These are phyloP conservation scores for Cisticola juncidis DNA, from an alignment of 2,113 vertebrate genomes.

Conservation along the genomic window DNA sequence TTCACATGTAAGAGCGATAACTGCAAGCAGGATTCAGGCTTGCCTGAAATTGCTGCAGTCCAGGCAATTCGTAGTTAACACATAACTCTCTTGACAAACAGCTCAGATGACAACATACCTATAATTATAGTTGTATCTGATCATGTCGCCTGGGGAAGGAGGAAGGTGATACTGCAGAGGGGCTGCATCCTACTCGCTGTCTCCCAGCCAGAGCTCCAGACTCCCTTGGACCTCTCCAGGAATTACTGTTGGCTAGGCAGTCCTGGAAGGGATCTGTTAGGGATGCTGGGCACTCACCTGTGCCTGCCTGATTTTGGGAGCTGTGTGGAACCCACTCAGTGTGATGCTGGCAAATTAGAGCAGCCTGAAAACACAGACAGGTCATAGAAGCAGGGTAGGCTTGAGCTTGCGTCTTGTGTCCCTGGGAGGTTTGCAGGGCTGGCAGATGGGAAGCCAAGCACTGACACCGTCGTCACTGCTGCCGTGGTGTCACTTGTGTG, in stretches of 20 bases:
- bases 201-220: neutral
- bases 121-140: conserved; percentile 35
- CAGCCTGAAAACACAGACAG: conserved; percentile 4
- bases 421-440: conserved; percentile 39
- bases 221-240: neutral
- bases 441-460: conserved; percentile 21
- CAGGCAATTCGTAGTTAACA: neutral
- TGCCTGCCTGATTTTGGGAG: neutral
- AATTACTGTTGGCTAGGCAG: neutral
- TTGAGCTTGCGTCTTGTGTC: neutral
- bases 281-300: neutral
- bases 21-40: neutral
- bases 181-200: neutral
- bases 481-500: neutral
- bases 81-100: conserved; percentile 32
- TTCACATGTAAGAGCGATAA: neutral
- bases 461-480: neutral
- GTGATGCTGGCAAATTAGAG: neutral
- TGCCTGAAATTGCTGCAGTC: neutral
- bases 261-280: neutral
- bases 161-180: neutral
- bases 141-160: neutral
- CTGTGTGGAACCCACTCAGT: neutral
- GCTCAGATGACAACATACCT: conserved; percentile 21
- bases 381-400: conserved; percentile 6